These are phyloP conservation scores for Punctoribates punctum DNA, from an alignment of 2,888 invertebrate genomes.

Conservation along the genomic window DNA sequence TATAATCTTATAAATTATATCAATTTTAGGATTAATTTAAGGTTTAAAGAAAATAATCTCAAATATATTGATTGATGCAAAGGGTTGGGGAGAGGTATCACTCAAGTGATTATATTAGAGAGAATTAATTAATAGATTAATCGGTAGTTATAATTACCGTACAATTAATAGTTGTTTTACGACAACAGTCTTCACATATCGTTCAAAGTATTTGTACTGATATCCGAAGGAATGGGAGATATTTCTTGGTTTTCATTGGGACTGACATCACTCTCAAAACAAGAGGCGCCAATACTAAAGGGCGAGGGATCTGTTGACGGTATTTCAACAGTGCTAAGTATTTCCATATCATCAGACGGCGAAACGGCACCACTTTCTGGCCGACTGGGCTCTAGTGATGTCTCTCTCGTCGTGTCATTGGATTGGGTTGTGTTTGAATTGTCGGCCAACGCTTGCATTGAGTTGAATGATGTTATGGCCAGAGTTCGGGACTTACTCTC, in stretches of 20 bases:
- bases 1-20: too few relatives aligned
- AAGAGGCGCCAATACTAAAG: conserved; percentile 45
- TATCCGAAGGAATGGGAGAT: conserved; percentile 46
- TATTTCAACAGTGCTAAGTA: conserved; percentile 43
- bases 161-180: background rate
- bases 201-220: conserved; percentile 42
- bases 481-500: conserved; percentile 8
- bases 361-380: conserved; percentile 44
- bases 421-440: conserved; percentile 16
- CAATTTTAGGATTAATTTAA: too few relatives aligned
- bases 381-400: conserved; percentile 44
- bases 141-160: background rate
- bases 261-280: conserved; percentile 47
- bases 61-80: too few relatives aligned
- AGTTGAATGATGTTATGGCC: background rate
- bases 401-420: conserved; percentile 43
- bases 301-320: conserved; percentile 47
- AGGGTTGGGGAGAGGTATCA: too few relatives aligned
- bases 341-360: conserved; percentile 47
- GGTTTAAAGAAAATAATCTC: too few relatives aligned
- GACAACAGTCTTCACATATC: conserved; percentile 12
- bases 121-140: background rate
- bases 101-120: too few relatives aligned
- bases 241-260: conserved; percentile 45
- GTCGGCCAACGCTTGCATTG: background rate